Base-by-base conservation (phyloP, 2,797 vertebrate species). In the Chiloscyllium punctatum region DNA sequence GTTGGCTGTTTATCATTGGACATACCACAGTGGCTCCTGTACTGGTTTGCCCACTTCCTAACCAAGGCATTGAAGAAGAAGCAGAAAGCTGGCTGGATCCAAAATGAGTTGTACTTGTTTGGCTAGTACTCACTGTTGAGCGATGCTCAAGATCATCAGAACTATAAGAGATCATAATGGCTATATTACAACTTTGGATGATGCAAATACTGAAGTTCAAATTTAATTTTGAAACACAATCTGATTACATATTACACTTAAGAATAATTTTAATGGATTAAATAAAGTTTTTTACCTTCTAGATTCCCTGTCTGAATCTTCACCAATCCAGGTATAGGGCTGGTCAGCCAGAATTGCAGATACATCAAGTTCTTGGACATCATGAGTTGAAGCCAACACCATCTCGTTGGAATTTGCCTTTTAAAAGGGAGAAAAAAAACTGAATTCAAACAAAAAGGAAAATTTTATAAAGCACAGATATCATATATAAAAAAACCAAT, bases 321-420 rank as follows among this genome's bases (percentile, higher is more conserved):
- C 99, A 91, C 99, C 99, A 91, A 99, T 99, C 99, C 99, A 99
- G 96, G 99, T 98, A 96, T 97, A 99, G 0, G 99, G 98, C 96
- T 99, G 99, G 95, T 98, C 98, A 62, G 98, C 98, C 96, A 99
- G 97, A 0, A 99, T 97, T 95, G 97, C 98, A 18, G 99, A 98
- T 96, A 99, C 98, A 79, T 99, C 99, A 51, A 99, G 99, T 96
- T 99, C 99, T 97, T 99, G 99, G 95, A 99, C 99, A 91, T 99
- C 99, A 88, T 99, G 99, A 84, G 99, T 99, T 95, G 99, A 99
- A 90, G 99, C 99, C 97, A 99, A 97, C 96, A 99, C 99, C n/a
- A 99, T 98, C 97, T 99, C 99, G 95, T 98, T 99, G 96, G 96
- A 97, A 97, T 99, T 99, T 95, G 99, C 98, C 99, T 99, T 92